phyloP scores from a whole-genome alignment of 2,888 invertebrate species.

The Dicycla oo region DNA sequence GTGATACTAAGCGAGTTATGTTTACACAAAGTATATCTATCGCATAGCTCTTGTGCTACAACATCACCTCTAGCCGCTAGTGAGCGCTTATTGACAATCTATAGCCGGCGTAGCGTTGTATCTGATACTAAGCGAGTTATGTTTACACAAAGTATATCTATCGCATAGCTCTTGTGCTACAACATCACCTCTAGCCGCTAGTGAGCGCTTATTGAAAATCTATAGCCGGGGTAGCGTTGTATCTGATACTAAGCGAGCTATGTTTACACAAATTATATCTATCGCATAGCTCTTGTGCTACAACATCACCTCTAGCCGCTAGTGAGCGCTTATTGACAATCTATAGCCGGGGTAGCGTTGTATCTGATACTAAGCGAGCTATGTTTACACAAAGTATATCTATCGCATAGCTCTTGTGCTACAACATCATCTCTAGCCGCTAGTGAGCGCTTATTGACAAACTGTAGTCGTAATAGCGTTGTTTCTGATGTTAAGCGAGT shows the following conservation, averaged over 20 bases:
- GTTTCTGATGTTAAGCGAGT: slow-evolving; percentile 23
- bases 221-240: slow-evolving; percentile 27
- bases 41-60: no score
- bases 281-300: no score
- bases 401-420: no score
- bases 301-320: neutral
- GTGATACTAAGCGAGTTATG: no score
- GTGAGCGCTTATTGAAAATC: slow-evolving; percentile 43
- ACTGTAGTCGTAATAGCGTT: slow-evolving; percentile 22
- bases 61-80: no score
- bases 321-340: slow-evolving; percentile 43
- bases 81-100: no score
- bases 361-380: slow-evolving; percentile 21
- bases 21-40: no score
- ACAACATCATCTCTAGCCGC: neutral
- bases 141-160: slow-evolving; percentile 5
- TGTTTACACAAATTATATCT: slow-evolving; percentile 8
- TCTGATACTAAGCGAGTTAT: no score
- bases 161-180: no score
- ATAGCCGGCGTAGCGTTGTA: no score
- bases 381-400: slow-evolving; percentile 10
- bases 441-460: slow-evolving; percentile 43
- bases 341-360: slow-evolving; percentile 19
- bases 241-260: slow-evolving; percentile 13
- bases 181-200: neutral